Conservation (phyloP, 2,113 vertebrate species). For the Pseudonaja textilis region DNA sequence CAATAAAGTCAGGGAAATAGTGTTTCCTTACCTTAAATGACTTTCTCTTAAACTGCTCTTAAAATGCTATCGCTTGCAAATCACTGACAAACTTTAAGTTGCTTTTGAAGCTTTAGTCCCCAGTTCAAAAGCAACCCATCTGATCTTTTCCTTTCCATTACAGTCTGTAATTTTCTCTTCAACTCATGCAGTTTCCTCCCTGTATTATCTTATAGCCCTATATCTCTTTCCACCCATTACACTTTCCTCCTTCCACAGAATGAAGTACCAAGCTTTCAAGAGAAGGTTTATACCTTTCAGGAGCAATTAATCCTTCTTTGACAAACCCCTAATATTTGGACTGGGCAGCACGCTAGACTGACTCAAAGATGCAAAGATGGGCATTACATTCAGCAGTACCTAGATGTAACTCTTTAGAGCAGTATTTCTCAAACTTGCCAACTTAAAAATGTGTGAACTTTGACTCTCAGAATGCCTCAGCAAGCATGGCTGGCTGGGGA, state of each 20-base stretch:
- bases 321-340: neutral
- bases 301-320: neutral
- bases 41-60: no score
- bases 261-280: neutral
- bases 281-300: neutral
- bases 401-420: neutral
- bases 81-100: no score
- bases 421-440: neutral
- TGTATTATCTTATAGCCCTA: neutral
- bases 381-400: neutral
- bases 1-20: no score
- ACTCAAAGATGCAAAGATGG: neutral
- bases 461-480: neutral
- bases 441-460: neutral
- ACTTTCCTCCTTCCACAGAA: neutral
- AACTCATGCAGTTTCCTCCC: neutral
- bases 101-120: no score
- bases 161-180: no score
- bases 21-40: no score
- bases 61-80: no score
- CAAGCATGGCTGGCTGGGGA: neutral
- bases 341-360: neutral
- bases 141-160: no score
- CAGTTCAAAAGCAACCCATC: no score
- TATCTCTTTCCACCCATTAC: neutral